phyloP scores from a whole-genome alignment of 2,797 vertebrate species.

The Eulemur albifrons region DNA sequence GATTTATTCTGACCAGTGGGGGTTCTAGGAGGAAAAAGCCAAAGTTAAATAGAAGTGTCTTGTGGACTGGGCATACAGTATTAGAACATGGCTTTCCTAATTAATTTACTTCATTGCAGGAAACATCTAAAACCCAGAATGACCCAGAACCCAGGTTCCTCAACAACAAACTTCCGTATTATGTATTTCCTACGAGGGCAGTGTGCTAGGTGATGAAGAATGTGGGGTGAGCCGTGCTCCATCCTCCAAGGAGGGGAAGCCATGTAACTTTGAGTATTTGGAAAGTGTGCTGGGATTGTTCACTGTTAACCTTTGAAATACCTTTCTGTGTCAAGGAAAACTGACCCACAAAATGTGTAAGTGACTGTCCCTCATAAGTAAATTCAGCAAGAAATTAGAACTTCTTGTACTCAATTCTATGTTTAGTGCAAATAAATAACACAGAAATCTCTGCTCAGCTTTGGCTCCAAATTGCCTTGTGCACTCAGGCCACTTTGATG shows the following conservation, averaged over 20 bases:
- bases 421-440: not conserved
- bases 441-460: not conserved
- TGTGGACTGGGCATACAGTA: not conserved
- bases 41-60: not conserved
- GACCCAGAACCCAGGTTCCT: not conserved
- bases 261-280: not conserved
- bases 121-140: conserved; percentile 12
- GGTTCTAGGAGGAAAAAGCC: conserved; percentile 52
- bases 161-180: not conserved
- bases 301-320: not conserved
- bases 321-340: not conserved
- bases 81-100: not conserved
- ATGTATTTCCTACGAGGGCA: not conserved
- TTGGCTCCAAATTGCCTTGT: not conserved
- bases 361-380: not conserved
- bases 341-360: not conserved
- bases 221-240: not conserved
- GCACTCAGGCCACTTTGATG: not conserved
- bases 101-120: not conserved
- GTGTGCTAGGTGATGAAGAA: not conserved
- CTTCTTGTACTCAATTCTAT: not conserved
- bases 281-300: not conserved
- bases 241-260: not conserved
- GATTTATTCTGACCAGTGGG: conserved; percentile 12
- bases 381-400: not conserved